Evolutionary conservation across 2,797 vertebrate genomes (phyloP).

Genomic region (Hippopotamyrus pictus): DNA sequence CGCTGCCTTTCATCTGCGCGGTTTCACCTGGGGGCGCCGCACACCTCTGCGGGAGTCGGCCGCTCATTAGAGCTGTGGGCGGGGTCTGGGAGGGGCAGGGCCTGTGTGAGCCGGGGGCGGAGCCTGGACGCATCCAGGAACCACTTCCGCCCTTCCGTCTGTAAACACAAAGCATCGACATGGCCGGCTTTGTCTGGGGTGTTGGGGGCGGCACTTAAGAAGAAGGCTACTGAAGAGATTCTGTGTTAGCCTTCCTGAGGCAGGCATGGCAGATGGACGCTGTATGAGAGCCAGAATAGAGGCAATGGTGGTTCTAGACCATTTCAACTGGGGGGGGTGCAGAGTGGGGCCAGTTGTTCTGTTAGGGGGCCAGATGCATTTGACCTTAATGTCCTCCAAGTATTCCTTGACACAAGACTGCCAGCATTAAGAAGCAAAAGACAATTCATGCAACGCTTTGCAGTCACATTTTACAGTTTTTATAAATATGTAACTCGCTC

Average conservation of each 20-base stretch:
- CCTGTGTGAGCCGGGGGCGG: slow-evolving; percentile 36
- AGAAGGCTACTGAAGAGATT: background rate
- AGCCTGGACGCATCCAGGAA: background rate
- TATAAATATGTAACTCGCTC: background rate
- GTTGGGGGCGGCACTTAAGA: too few species aligned
- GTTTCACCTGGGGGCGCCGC: slow-evolving; percentile 76
- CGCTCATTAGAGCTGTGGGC: slow-evolving; percentile 41
- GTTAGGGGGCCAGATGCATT: background rate
- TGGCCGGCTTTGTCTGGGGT: background rate
- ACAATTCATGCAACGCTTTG: background rate
- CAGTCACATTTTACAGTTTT: background rate
- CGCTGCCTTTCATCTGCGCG: slow-evolving; percentile 79
- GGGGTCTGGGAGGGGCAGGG: slow-evolving; percentile 32
- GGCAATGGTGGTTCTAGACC: background rate
- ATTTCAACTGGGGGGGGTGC: background rate
- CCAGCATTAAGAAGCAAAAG: background rate
- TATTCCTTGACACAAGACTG: background rate
- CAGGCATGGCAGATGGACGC: background rate
- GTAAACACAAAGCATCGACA: background rate
- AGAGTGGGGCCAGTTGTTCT: background rate
- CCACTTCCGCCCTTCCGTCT: background rate
- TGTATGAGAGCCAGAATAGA: background rate
- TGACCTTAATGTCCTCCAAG: background rate
- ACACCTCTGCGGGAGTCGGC: slow-evolving; percentile 50
- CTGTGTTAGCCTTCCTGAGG: background rate